Conservation (phyloP, 1,140 invertebrate genomes). For the Neoseiulus cucumeris region DNA sequence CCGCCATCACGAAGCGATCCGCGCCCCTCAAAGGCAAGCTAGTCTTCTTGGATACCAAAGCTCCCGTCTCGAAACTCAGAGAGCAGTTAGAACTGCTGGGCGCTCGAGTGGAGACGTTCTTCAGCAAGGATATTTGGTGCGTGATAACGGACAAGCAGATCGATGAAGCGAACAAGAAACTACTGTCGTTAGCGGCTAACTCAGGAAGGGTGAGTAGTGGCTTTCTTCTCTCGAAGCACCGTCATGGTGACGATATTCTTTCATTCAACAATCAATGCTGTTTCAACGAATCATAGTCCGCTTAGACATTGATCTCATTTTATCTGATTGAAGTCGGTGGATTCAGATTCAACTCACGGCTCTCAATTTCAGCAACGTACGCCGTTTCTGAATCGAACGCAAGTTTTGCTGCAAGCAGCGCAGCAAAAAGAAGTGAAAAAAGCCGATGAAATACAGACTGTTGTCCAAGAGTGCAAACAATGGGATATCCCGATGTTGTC, state of each 20-base stretch:
- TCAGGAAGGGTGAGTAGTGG: too few relatives aligned
- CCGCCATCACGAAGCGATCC: background rate
- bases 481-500: conserved; percentile 4
- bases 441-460: background rate
- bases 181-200: too few relatives aligned
- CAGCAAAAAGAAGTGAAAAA: background rate
- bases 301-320: too few relatives aligned
- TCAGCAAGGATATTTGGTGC: conserved; percentile 9
- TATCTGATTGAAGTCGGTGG: too few relatives aligned
- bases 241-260: too few relatives aligned
- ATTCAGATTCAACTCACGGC: too few relatives aligned
- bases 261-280: too few relatives aligned
- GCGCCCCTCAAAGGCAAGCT: background rate
- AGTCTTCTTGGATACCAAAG: background rate
- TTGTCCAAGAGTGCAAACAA: background rate
- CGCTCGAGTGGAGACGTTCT: conserved; percentile 4
- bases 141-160: conserved; percentile 6
- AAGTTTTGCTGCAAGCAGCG: background rate
- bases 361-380: background rate
- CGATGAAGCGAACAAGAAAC: too few relatives aligned
- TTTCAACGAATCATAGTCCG: too few relatives aligned
- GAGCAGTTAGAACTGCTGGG: background rate
- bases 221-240: too few relatives aligned
- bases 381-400: background rate
- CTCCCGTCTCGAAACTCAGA: background rate